Evolutionary conservation across 2,888 invertebrate genomes (phyloP).

Genomic region (Tenthredo notha): DNA sequence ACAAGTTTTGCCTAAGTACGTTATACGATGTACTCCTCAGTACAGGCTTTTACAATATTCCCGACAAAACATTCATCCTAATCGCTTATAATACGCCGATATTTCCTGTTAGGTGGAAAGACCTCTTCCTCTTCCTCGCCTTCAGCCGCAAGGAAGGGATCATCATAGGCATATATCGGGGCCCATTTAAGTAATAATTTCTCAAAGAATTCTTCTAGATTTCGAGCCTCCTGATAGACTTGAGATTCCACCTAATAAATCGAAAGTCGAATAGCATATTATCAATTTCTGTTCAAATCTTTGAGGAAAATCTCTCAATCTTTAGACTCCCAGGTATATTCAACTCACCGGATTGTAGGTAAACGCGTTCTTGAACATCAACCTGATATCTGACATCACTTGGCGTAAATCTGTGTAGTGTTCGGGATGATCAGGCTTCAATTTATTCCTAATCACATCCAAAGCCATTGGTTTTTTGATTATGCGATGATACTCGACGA

Average conservation of each 20-base stretch:
- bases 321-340: background rate
- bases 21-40: background rate
- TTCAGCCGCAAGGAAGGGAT: constrained; percentile 75
- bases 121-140: constrained; percentile 79
- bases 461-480: constrained; percentile 92
- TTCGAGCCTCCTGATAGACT: constrained; percentile 89
- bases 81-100: constrained; percentile 79
- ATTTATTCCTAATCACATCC: constrained; percentile 89
- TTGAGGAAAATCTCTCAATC: constrained; percentile 7
- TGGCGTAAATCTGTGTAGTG: constrained; percentile 88
- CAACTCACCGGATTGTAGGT: constrained; percentile 89
- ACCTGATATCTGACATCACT: constrained; percentile 89
- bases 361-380: constrained; percentile 94
- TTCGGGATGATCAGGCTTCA: constrained; percentile 86
- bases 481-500: constrained; percentile 85
- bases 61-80: constrained; percentile 56
- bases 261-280: background rate
- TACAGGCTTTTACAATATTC: background rate
- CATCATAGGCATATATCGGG: constrained; percentile 86
- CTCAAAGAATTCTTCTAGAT: constrained; percentile 92
- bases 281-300: background rate
- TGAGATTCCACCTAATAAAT: constrained; percentile 85
- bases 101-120: constrained; percentile 80
- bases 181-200: constrained; percentile 90
- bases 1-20: background rate